These are phyloP conservation scores for Paradoxurus hermaphroditus DNA, from an alignment of 2,113 vertebrate species.

Conservation along the genomic window DNA sequence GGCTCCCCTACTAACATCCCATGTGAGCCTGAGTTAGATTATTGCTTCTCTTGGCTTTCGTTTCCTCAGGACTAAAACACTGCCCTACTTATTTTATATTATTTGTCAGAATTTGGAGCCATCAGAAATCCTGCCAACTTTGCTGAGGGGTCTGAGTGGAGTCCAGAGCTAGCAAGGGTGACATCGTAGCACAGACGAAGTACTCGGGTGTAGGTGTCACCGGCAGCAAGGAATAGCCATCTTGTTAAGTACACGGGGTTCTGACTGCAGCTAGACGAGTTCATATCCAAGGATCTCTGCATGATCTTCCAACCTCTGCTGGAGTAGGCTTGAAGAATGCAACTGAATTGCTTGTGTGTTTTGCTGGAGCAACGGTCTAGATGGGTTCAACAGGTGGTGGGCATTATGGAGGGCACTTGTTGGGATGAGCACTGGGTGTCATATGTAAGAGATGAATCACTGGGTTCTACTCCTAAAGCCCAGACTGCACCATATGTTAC, in stretches of 20 bases:
- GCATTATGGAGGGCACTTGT: too few relatives aligned
- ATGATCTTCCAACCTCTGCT: neutral
- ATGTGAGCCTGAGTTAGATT: neutral
- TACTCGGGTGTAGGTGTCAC: neutral
- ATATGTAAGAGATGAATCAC: too few relatives aligned
- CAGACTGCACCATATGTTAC: too few relatives aligned
- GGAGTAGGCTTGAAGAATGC: neutral
- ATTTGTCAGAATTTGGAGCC: neutral
- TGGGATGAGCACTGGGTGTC: too few relatives aligned
- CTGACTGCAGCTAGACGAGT: neutral
- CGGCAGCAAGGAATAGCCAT: too few relatives aligned
- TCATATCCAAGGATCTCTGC: neutral
- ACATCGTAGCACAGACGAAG: neutral
- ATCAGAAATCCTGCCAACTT: neutral
- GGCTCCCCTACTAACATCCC: neutral
- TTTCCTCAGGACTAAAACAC: neutral
- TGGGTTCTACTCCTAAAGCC: too few relatives aligned
- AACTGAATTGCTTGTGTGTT: neutral
- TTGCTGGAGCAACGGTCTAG: neutral
- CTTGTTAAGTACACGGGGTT: neutral
- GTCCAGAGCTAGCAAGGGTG: neutral
- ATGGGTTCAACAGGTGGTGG: too few relatives aligned
- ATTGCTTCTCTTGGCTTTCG: neutral
- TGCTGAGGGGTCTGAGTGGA: neutral
- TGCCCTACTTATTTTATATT: neutral